Evolutionary conservation across 2,888 invertebrate species (phyloP).

Genomic region (Antitype chi): DNA sequence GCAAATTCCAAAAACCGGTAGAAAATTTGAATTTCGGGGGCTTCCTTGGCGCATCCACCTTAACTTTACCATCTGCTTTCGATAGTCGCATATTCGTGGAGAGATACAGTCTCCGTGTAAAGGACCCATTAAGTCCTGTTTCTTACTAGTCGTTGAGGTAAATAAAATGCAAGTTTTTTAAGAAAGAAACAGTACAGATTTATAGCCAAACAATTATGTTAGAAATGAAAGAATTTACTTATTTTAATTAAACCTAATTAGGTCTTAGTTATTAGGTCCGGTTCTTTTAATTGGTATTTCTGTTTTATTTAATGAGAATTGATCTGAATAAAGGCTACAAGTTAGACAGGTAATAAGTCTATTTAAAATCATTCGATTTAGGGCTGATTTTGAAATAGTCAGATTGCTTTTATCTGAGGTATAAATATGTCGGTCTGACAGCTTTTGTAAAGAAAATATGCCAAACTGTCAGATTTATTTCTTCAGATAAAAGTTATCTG

Average conservation of each 20-base stretch:
- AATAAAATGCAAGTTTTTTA: background rate
- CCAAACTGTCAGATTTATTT: no score
- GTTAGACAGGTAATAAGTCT: no score
- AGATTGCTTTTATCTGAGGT: no score
- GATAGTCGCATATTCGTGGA: background rate
- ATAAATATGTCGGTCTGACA: no score
- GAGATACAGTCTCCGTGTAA: background rate
- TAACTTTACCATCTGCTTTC: background rate
- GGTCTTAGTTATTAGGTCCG: background rate
- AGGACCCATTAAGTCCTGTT: background rate
- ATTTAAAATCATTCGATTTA: background rate
- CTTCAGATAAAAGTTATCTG: no score
- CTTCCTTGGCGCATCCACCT: no score
- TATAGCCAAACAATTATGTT: conserved; percentile 12
- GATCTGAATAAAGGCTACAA: background rate
- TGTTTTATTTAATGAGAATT: background rate
- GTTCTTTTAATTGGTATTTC: background rate
- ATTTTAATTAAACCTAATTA: conserved; percentile 48
- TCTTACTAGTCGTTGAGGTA: conserved; percentile 9
- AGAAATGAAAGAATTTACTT: conserved; percentile 21
- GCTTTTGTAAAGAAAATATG: no score
- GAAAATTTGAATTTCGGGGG: no score
- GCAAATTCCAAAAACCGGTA: no score
- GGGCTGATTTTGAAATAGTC: no score
- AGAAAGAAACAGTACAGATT: background rate